A percentile compares a stretch with the other conserved stretches of the same genome.
Conservation (phyloP, 2,888 invertebrate species). For the Patella pellucida region DNA sequence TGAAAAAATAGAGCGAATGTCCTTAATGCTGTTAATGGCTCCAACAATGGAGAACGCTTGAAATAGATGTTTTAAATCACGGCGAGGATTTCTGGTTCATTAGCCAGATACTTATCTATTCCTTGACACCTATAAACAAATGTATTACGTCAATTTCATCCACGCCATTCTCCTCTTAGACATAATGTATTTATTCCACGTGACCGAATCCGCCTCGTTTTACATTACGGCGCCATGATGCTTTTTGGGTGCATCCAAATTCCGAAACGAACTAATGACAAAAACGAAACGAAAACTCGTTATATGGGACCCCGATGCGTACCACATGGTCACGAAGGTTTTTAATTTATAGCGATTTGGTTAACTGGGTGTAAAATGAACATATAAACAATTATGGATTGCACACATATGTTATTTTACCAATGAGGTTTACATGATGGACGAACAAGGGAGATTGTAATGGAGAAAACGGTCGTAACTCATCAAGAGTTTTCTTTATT, state of each 20-base stretch:
- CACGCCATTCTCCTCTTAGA: neutral
- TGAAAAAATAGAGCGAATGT: too few relatives aligned
- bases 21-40: too few relatives aligned
- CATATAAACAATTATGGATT: slow-evolving; percentile 11
- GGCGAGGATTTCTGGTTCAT: too few relatives aligned
- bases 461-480: neutral
- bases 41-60: too few relatives aligned
- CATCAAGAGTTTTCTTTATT: neutral
- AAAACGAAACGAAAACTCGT: neutral
- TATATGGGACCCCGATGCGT: neutral
- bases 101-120: too few relatives aligned
- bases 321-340: neutral
- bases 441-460: neutral
- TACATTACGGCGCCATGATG: neutral
- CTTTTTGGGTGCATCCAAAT: neutral
- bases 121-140: slow-evolving; percentile 8
- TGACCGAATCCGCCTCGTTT: neutral
- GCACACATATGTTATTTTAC: slow-evolving; percentile 3
- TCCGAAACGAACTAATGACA: neutral
- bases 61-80: too few relatives aligned
- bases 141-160: neutral
- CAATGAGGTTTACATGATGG: neutral
- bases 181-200: neutral
- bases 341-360: neutral
- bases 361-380: slow-evolving; percentile 6